Evolutionary conservation across 2,113 vertebrate genomes (phyloP), one percentile per base, ranked within the genome.

Genomic region (Lampris megalopsis): DNA sequence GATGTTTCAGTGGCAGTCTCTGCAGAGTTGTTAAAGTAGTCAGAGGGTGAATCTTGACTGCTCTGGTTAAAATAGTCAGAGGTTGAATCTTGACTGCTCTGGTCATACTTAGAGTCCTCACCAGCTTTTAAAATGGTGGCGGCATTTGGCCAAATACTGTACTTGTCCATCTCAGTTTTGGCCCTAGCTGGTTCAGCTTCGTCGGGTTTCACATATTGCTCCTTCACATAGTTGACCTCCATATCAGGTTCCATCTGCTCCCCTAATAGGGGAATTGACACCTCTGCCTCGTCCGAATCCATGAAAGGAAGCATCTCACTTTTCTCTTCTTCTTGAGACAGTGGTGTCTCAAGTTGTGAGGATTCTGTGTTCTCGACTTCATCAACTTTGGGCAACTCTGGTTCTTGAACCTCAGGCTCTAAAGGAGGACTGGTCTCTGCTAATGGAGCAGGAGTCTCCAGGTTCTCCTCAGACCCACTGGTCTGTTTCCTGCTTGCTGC

Each of bases 101-200:
- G 84, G 1, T 79, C 37, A 76, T 87, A 85, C 41, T 92, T 86
- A 1, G 84, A 83, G 13, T 86, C 82, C 6, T 90, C 83, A 0
- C 71, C 81, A 3, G 77, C 45, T 90, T 93, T 95, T 82, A 95
- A 85, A 83, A 94, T 93, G 63, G 91, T 93, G 4, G 93, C 94
- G 73, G 94, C 93, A 75, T 95, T 95, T 50, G 94, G 93, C 94
- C 94, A 95, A 73, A 95, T 79, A 75, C 86, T 94, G 76, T 84
- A 93, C 71, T 91, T 93, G 76, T 93, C 90, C 57, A 78, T 73
- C 58, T 93, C 91, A 1, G 76, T 81, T 82, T 95, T 92, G 3
- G 52, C 11, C 40, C 86, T 75, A 0, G 82, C 5, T 6, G 81
- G 67, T 62, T 92, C 83, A 1, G 67, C 69, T 48, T 84, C 85